Conservation (phyloP, 2,888 invertebrate species). For the Drosophila histrio region DNA sequence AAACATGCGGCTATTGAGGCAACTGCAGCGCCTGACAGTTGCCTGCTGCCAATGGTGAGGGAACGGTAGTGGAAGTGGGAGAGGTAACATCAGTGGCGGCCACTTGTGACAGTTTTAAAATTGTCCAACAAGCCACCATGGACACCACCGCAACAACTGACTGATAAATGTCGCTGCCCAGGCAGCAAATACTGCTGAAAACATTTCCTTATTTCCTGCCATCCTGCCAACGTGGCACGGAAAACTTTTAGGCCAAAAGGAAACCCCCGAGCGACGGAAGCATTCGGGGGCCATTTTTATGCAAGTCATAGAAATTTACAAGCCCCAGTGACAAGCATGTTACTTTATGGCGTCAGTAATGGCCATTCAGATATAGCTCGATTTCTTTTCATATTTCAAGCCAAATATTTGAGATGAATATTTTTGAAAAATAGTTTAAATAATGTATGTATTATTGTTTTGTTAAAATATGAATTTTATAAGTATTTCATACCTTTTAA, state of each 20-base stretch:
- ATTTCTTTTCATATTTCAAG: background rate
- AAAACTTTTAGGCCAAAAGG: constrained; percentile 80
- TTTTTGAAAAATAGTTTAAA: too few relatives aligned
- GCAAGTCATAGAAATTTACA: constrained; percentile 80
- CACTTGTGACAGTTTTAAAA: constrained; percentile 80
- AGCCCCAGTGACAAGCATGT: constrained; percentile 75
- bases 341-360: constrained; percentile 60
- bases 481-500: too few relatives aligned
- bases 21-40: constrained; percentile 35
- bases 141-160: constrained; percentile 74
- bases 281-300: constrained; percentile 77
- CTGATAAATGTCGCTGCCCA: constrained; percentile 77
- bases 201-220: constrained; percentile 78
- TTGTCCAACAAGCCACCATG: constrained; percentile 73
- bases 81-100: constrained; percentile 25
- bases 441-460: too few relatives aligned
- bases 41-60: constrained; percentile 31
- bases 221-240: constrained; percentile 52
- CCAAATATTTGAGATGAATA: background rate
- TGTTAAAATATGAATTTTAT: background rate
- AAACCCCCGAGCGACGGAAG: constrained; percentile 71
- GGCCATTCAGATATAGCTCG: constrained; percentile 11
- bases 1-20: constrained; percentile 59
- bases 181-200: constrained; percentile 77
- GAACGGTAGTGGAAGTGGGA: constrained; percentile 2